Conservation (phyloP, 1,140 invertebrate genomes). For the Heliothis virescens region DNA sequence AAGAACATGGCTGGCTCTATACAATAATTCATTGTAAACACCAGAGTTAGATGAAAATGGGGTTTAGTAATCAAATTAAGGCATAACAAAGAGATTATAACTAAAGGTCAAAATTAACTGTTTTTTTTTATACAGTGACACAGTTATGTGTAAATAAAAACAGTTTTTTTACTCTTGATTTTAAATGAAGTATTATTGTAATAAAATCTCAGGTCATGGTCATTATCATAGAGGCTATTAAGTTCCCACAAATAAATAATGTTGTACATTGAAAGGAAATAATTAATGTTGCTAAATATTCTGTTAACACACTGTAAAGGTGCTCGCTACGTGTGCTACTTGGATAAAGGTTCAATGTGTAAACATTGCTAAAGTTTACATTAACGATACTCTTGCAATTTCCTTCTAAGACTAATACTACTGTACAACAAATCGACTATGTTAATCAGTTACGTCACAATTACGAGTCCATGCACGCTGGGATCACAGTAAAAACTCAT, state of each 20-base stretch:
- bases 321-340: slow-evolving; percentile 3
- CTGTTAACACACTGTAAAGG: slow-evolving; percentile 38
- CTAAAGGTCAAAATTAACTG: background rate
- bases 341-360: slow-evolving; percentile 32
- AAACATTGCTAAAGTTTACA: slow-evolving; percentile 51
- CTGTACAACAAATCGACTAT: background rate
- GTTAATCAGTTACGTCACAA: slow-evolving; percentile 34
- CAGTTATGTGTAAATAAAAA: background rate
- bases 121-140: background rate
- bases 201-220: slow-evolving; percentile 22
- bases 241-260: background rate
- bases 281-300: slow-evolving; percentile 23
- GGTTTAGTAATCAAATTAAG: background rate
- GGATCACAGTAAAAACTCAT: slow-evolving; percentile 18
- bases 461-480: background rate
- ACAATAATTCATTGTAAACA: too few relatives aligned
- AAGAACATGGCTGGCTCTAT: background rate
- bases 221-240: background rate
- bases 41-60: too few relatives aligned
- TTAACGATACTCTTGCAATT: slow-evolving; percentile 19
- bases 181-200: background rate
- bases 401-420: background rate
- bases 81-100: background rate
- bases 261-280: background rate
- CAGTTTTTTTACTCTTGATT: background rate